These are phyloP conservation scores for Rhinogobius similis DNA, from an alignment of 2,113 vertebrate genomes.

Conservation along the genomic window DNA sequence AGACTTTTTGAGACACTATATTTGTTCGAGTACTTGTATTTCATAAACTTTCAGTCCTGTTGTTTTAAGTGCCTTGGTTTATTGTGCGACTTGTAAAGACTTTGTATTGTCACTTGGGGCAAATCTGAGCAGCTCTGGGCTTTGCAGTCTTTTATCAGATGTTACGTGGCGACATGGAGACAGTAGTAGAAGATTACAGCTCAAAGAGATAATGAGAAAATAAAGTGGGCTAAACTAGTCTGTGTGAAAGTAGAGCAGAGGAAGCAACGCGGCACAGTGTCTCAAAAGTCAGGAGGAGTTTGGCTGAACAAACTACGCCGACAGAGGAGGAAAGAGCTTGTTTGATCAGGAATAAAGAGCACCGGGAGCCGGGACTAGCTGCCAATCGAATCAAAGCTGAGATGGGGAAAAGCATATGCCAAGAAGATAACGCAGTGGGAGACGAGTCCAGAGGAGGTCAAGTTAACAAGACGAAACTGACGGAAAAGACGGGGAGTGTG, in stretches of 20 bases:
- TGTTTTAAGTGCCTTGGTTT: background rate
- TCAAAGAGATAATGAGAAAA: conserved; percentile 24
- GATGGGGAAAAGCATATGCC: conserved; percentile 2
- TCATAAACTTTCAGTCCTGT: background rate
- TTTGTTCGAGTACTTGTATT: too few species aligned
- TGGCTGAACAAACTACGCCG: conserved; percentile 25
- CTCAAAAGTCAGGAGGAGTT: conserved; percentile 43
- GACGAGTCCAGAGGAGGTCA: conserved; percentile 11
- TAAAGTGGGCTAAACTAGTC: conserved; percentile 9
- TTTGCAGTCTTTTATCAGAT: conserved; percentile 1
- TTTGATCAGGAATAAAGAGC: conserved; percentile 35
- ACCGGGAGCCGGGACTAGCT: conserved; percentile 6
- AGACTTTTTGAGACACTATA: too few species aligned
- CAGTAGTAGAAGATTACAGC: conserved; percentile 19
- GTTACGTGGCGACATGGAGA: background rate
- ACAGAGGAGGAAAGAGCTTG: conserved; percentile 16
- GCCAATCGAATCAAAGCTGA: conserved; percentile 1
- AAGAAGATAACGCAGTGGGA: conserved; percentile 6
- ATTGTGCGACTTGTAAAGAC: background rate
- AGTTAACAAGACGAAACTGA: conserved; percentile 19
- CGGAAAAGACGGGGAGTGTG: conserved; percentile 15
- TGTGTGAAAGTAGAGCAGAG: conserved; percentile 61
- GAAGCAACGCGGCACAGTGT: conserved; percentile 42
- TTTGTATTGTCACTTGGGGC: background rate
- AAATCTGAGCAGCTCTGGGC: background rate